These are phyloP conservation scores for Stegostoma tigrinum DNA, from an alignment of 2,113 vertebrate genomes.

Conservation along the genomic window DNA sequence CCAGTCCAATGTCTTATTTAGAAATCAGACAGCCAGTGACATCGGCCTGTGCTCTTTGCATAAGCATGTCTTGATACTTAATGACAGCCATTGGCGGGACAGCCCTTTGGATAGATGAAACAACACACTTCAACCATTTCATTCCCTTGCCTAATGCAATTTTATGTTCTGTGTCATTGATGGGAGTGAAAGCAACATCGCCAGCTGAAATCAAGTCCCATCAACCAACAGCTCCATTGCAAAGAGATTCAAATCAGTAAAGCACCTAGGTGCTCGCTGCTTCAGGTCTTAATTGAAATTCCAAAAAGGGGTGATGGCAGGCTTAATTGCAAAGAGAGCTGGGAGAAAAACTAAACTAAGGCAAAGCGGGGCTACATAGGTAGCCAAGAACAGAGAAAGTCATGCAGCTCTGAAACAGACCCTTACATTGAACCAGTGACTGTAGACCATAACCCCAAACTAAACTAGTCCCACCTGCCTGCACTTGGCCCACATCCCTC, in stretches of 20 bases:
- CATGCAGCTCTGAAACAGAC: too few species aligned
- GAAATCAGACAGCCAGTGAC: neutral
- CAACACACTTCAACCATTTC: too few species aligned
- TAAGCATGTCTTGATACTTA: too few species aligned
- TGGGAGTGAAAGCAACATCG: neutral
- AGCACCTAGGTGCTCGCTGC: neutral
- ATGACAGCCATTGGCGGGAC: neutral
- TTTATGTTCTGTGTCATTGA: neutral
- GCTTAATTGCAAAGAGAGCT: neutral
- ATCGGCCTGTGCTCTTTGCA: too few species aligned
- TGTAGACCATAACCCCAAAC: too few species aligned
- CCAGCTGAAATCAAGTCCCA: neutral
- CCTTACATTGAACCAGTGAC: too few species aligned
- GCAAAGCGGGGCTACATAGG: neutral
- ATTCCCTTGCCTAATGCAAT: neutral
- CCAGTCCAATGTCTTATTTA: neutral
- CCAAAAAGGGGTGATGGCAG: neutral
- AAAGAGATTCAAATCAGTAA: neutral
- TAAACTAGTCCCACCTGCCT: too few species aligned
- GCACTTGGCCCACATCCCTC: too few species aligned
- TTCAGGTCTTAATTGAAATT: neutral
- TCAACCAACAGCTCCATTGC: neutral
- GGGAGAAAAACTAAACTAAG: neutral
- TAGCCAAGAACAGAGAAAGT: neutral
- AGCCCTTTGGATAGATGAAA: neutral